Evolutionary conservation across 2,113 vertebrate genomes (phyloP).

Genomic region (Brachypteracias leptosomus): DNA sequence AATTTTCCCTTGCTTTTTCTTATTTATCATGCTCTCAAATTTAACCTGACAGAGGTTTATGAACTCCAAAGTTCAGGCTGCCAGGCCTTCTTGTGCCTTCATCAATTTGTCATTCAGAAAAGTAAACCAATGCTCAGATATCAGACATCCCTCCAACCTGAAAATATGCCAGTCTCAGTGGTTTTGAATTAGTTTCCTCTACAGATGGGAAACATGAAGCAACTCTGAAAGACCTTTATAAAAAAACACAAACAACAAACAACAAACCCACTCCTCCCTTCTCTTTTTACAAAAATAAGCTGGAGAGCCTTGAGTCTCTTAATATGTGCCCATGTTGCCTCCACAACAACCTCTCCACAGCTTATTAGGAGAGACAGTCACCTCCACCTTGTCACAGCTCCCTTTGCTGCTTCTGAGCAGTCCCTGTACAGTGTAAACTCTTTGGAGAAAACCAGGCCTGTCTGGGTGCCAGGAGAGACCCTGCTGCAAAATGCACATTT

Average conservation of each 20-base stretch:
- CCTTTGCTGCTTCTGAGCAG: background rate
- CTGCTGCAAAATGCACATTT: background rate
- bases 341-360: background rate
- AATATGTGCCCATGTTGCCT: background rate
- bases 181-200: background rate
- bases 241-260: background rate
- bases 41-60: background rate
- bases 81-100: background rate
- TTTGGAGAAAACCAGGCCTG: accelerated
- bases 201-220: background rate
- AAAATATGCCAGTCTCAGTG: background rate
- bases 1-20: background rate
- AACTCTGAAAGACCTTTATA: background rate
- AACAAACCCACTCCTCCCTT: background rate
- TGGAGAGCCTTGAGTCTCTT: background rate
- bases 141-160: background rate
- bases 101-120: background rate
- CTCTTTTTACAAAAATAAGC: background rate
- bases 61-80: background rate
- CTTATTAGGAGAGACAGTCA: background rate
- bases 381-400: background rate
- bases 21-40: background rate
- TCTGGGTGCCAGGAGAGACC: background rate
- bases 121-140: background rate
- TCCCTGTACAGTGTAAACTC: background rate